Evolutionary conservation across 2,888 invertebrate genomes (phyloP).

Genomic region (Limnephilus auricula): DNA sequence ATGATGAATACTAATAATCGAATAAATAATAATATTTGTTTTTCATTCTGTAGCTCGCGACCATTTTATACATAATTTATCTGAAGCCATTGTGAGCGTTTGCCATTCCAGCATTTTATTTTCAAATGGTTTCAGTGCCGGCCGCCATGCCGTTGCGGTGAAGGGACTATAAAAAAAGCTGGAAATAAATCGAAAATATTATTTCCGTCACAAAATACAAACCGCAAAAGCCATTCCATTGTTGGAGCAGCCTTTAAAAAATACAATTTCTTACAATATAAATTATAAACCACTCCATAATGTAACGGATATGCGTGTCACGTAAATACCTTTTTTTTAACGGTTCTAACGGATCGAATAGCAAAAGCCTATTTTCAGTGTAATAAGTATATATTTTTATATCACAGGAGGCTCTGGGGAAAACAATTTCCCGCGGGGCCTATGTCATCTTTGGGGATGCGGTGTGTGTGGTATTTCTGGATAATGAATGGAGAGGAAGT

Average conservation of each 20-base stretch:
- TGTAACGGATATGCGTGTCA: background rate
- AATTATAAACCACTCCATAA: background rate
- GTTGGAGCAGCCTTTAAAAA: background rate
- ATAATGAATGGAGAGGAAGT: too few species aligned
- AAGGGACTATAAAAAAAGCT: slow-evolving; percentile 5
- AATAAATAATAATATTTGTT: background rate
- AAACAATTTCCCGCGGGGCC: too few species aligned
- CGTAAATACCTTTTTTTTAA: background rate
- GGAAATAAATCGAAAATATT: slow-evolving; percentile 13
- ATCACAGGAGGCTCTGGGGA: too few species aligned
- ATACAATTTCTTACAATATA: background rate
- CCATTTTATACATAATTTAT: background rate
- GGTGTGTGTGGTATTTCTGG: too few species aligned
- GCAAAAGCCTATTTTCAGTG: background rate
- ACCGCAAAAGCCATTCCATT: slow-evolving; percentile 5
- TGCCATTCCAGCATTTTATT: background rate
- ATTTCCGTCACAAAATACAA: slow-evolving; percentile 11
- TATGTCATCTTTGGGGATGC: too few species aligned
- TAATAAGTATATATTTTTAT: too few species aligned
- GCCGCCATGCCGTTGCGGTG: background rate
- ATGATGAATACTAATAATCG: too few species aligned
- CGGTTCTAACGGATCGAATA: background rate
- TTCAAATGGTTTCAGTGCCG: background rate
- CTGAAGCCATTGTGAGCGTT: background rate
- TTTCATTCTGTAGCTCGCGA: background rate